These are phyloP conservation scores for Hyperopisus bebe DNA, from an alignment of 2,113 vertebrate species.

Conservation along the genomic window DNA sequence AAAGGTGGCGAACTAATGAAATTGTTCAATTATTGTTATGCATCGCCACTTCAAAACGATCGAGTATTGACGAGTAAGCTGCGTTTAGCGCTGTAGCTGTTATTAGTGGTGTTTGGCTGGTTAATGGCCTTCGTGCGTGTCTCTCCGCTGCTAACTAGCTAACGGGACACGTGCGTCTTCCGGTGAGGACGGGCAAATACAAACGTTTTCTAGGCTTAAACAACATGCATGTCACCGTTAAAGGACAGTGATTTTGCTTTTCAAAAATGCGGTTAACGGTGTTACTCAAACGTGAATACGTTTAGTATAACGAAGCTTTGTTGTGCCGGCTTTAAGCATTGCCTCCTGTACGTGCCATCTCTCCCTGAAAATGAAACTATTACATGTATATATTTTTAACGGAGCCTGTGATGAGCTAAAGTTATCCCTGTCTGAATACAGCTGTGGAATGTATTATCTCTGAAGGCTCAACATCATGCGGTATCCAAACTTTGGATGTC, in stretches of 20 bases:
- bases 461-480: constrained; percentile 3
- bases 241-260: not conserved
- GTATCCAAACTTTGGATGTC: not conserved
- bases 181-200: not conserved
- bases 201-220: not conserved
- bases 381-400: not conserved
- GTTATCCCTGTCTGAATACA: constrained; percentile 24
- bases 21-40: not conserved
- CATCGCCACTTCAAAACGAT: not conserved
- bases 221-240: not conserved
- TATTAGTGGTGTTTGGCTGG: not conserved
- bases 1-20: not conserved
- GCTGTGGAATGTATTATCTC: not conserved
- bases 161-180: not conserved
- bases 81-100: not conserved
- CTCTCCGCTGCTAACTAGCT: not conserved
- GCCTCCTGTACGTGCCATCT: not conserved
- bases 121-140: not conserved
- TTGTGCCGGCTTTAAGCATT: not conserved
- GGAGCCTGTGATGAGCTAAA: constrained; percentile 17
- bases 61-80: not conserved
- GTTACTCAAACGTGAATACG: not conserved
- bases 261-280: not conserved
- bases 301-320: not conserved
- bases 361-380: not conserved